Conservation (phyloP, 2,797 vertebrate genomes). For the Rallus crepitans region DNA sequence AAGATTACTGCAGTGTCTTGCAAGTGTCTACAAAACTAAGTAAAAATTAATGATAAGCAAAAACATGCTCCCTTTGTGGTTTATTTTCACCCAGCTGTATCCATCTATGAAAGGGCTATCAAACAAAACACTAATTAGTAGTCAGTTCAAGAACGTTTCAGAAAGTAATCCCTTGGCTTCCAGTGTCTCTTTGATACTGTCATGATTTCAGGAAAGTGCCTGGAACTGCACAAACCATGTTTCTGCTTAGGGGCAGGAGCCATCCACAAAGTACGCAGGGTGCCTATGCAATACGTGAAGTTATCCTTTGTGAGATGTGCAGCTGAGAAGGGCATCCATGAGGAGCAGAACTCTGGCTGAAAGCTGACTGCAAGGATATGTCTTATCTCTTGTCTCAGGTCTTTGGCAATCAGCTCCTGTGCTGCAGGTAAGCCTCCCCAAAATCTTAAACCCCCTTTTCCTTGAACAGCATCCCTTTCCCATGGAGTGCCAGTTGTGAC, state of each 20-base stretch:
- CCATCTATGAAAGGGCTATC: slow-evolving; percentile 46
- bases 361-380: rapidly evolving
- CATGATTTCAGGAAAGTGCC: not conserved
- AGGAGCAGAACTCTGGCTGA: not conserved
- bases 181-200: not conserved
- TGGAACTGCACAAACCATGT: not conserved
- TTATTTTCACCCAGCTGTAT: slow-evolving; percentile 40
- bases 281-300: rapidly evolving
- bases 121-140: slow-evolving; percentile 48
- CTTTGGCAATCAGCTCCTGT: not conserved
- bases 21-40: slow-evolving; percentile 20
- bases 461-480: not conserved
- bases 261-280: not conserved
- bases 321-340: not conserved
- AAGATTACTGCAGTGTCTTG: slow-evolving; percentile 6
- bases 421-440: not conserved
- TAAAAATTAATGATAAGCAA: slow-evolving; percentile 35
- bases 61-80: slow-evolving; percentile 19
- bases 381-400: not conserved
- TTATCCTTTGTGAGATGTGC: too few relatives aligned
- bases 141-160: not conserved
- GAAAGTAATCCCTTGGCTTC: slow-evolving; percentile 20
- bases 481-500: too few relatives aligned
- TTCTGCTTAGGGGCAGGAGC: not conserved
- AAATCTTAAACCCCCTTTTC: not conserved